Conservation (phyloP, 1,140 invertebrate species). For the Tetramorium parvispinum region DNA sequence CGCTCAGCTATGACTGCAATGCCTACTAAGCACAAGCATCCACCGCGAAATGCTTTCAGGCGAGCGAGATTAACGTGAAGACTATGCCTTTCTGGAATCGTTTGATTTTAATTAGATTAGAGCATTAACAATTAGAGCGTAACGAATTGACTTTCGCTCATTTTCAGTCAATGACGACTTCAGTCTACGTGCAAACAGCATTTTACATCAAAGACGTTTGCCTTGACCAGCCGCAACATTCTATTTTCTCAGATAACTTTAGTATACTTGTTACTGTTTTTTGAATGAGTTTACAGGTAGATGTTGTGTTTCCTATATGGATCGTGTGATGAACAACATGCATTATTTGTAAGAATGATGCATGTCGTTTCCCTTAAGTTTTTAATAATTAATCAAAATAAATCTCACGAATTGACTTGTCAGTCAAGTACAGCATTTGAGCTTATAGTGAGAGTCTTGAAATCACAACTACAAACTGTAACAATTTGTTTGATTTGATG, state of each 20-base stretch:
- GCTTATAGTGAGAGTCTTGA: too few species aligned
- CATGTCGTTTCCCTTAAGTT: background rate
- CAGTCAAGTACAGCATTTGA: background rate
- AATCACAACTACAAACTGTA: too few species aligned
- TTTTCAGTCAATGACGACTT: background rate
- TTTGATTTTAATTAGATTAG: background rate
- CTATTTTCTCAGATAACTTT: constrained; percentile 2
- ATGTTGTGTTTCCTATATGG: background rate
- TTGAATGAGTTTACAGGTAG: background rate
- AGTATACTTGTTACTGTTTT: background rate
- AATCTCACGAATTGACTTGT: background rate
- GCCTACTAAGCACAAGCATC: background rate
- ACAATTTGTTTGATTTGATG: background rate
- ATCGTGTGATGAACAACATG: background rate
- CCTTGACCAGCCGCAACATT: background rate
- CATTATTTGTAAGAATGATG: background rate
- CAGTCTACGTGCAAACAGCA: background rate
- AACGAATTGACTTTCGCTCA: background rate
- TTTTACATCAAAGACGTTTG: background rate
- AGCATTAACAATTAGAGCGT: background rate
- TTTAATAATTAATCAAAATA: background rate
- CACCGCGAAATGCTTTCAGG: background rate
- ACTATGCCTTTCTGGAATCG: background rate
- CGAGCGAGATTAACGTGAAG: background rate
- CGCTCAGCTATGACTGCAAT: background rate